Conservation (phyloP, 2,888 invertebrate species). For the Linyphia triangularis region DNA sequence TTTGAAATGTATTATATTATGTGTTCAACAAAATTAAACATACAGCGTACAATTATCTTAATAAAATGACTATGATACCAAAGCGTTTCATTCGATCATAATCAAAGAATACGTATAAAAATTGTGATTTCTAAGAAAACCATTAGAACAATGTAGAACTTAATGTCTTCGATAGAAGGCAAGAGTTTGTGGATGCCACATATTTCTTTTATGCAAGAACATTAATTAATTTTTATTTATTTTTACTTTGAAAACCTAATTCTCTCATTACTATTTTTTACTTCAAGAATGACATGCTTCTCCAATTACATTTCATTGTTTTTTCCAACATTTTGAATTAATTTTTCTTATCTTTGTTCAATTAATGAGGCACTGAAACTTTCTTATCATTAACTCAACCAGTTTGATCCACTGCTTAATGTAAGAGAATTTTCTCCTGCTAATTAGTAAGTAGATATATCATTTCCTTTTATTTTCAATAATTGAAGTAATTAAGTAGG, state of each 20-base stretch:
- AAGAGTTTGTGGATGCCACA: no score
- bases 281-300: background rate
- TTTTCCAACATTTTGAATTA: background rate
- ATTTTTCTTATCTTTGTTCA: background rate
- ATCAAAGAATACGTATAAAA: no score
- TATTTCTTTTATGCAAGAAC: no score
- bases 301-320: background rate
- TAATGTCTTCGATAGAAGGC: no score
- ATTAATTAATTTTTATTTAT: no score
- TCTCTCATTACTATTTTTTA: background rate
- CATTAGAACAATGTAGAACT: no score
- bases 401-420: background rate
- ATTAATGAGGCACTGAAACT: background rate
- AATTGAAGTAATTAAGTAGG: background rate
- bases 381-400: background rate
- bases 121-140: no score
- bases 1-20: no score
- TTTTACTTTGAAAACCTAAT: background rate
- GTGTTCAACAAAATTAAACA: no score
- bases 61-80: no score
- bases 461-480: background rate
- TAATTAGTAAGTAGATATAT: background rate
- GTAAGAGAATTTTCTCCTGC: background rate
- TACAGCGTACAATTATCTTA: no score
- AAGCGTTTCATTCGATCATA: no score